phyloP scores from a whole-genome alignment of 2,888 invertebrate species.

The Cremastinae sp. region DNA sequence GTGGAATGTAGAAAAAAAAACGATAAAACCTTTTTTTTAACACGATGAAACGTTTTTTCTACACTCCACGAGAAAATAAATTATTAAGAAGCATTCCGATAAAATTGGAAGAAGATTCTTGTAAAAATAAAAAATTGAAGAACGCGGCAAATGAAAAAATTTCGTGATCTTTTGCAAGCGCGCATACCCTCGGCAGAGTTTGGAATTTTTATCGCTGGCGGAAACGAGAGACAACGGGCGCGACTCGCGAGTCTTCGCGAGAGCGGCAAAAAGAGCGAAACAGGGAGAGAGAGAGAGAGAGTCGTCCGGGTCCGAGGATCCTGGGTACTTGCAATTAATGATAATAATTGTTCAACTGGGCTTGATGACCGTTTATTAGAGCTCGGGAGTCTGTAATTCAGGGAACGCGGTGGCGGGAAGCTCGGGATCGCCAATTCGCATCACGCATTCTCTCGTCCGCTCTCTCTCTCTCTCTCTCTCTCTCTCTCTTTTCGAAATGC shows the following conservation, averaged over 20 bases:
- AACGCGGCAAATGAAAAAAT: too few relatives aligned
- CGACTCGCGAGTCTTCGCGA: neutral
- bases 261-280: neutral
- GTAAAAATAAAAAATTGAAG: too few relatives aligned
- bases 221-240: neutral
- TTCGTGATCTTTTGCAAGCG: too few relatives aligned
- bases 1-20: too few relatives aligned
- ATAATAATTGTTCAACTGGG: constrained; percentile 74
- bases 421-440: constrained; percentile 27
- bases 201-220: constrained; percentile 19
- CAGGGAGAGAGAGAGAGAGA: neutral
- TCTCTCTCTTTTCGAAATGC: neutral
- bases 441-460: constrained; percentile 41
- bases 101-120: too few relatives aligned
- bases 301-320: constrained; percentile 7
- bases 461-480: constrained; percentile 5
- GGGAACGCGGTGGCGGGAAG: constrained; percentile 43
- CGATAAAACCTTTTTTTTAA: too few relatives aligned
- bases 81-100: too few relatives aligned
- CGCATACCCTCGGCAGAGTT: neutral
- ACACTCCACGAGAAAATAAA: too few relatives aligned
- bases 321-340: constrained; percentile 65
- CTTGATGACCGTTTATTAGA: constrained; percentile 73
- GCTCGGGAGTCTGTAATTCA: constrained; percentile 67
- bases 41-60: too few relatives aligned